phyloP scores from a whole-genome alignment of 1,140 invertebrate genomes.

The Magallana angulata region DNA sequence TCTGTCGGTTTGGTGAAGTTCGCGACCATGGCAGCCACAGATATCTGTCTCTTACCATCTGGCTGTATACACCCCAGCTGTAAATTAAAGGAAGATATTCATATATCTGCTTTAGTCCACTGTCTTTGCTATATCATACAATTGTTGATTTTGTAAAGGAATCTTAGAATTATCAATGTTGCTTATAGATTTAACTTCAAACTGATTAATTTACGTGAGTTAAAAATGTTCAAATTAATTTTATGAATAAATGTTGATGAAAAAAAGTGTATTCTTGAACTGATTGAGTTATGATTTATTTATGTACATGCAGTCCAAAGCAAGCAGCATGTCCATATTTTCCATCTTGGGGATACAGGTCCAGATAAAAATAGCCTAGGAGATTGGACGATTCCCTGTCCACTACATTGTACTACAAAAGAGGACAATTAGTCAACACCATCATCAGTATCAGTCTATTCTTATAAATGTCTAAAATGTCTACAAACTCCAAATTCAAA shows the following conservation, averaged over 20 bases:
- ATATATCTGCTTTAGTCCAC: too few relatives aligned
- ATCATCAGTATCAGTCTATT: neutral
- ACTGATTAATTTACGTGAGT: too few relatives aligned
- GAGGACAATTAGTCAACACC: neutral
- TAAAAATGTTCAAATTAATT: too few relatives aligned
- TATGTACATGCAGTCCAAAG: constrained; percentile 78
- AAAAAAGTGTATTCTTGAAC: too few relatives aligned
- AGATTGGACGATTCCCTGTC: constrained; percentile 76
- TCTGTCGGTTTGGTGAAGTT: constrained; percentile 82
- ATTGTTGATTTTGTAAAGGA: too few relatives aligned
- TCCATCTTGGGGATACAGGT: constrained; percentile 82
- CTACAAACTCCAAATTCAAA: too few relatives aligned
- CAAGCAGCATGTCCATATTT: constrained; percentile 82
- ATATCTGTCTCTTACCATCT: constrained; percentile 77
- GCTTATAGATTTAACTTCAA: too few relatives aligned
- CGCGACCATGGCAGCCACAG: constrained; percentile 82
- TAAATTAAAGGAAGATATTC: constrained; percentile 45
- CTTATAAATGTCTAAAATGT: too few relatives aligned
- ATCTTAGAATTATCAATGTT: too few relatives aligned
- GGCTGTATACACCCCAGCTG: constrained; percentile 79
- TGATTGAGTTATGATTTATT: too few relatives aligned
- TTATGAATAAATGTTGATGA: too few relatives aligned
- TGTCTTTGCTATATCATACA: too few relatives aligned
- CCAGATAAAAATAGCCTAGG: constrained; percentile 82
- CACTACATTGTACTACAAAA: constrained; percentile 78